Conservation (phyloP, 1,140 invertebrate genomes). For the Heliconius hermathena region DNA sequence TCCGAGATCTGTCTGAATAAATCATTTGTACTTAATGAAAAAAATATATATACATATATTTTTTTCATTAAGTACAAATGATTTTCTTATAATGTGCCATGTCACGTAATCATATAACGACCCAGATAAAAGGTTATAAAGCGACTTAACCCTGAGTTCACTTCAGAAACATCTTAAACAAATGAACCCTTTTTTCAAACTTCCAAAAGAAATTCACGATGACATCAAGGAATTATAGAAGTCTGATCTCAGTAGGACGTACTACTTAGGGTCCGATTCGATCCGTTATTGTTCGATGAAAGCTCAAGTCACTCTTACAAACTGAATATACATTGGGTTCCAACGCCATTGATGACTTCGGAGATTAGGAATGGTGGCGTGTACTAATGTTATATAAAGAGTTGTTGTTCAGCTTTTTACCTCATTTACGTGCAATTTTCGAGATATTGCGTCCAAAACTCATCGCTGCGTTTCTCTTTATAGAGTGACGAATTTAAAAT, state of each 20-base stretch:
- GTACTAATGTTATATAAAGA: background rate
- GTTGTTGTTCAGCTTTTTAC: background rate
- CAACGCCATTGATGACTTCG: slow-evolving; percentile 5
- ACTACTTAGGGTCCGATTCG: slow-evolving; percentile 22
- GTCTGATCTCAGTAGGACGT: slow-evolving; percentile 14
- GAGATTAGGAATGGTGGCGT: background rate
- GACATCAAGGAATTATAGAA: slow-evolving; percentile 21
- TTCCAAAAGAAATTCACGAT: slow-evolving; percentile 25
- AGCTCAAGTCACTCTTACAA: slow-evolving; percentile 23
- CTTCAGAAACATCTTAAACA: background rate
- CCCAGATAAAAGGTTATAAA: background rate
- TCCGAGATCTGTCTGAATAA: background rate
- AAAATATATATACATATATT: background rate
- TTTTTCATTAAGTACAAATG: background rate
- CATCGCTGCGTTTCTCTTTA: too few species aligned
- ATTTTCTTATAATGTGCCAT: background rate
- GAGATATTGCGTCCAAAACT: too few species aligned
- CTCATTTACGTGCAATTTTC: too few species aligned
- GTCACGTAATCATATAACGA: background rate
- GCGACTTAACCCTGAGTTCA: background rate
- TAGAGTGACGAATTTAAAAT: too few species aligned
- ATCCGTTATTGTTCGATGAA: slow-evolving; percentile 19
- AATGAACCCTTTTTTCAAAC: slow-evolving; percentile 19
- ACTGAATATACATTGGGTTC: slow-evolving; percentile 19
- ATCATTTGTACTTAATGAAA: too few species aligned